Evolutionary conservation across 2,113 vertebrate species (phyloP).

Genomic region (Cynocephalus volans): DNA sequence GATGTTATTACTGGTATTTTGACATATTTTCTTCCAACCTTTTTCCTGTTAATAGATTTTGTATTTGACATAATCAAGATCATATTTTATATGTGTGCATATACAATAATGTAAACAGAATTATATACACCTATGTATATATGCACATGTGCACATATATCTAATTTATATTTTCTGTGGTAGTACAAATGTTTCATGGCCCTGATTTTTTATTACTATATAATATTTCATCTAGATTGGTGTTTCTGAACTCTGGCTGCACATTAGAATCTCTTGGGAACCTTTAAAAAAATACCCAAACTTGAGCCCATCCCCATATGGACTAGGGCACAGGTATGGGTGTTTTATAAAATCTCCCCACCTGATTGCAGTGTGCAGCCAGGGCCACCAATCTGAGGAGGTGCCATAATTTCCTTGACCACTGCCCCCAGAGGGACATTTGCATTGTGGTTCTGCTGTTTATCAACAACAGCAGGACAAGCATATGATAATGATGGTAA

Average conservation of each 20-base stretch:
- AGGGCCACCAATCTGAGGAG: background rate
- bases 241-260: background rate
- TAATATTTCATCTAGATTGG: background rate
- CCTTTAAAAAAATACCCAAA: background rate
- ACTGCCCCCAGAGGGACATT: fast-evolving
- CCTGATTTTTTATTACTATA: background rate
- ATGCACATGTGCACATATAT: background rate
- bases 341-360: background rate
- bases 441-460: background rate
- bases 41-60: conserved; percentile 23
- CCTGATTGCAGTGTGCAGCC: background rate
- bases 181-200: background rate
- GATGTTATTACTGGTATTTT: background rate
- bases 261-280: background rate
- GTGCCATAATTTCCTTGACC: background rate
- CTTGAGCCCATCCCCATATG: background rate
- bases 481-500: fast-evolving
- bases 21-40: background rate
- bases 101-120: background rate
- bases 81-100: background rate
- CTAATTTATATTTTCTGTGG: background rate
- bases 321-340: background rate
- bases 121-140: background rate
- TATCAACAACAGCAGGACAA: too few species aligned
- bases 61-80: background rate